Evolutionary conservation across 2,113 vertebrate genomes (phyloP).

Genomic region (Recurvirostra avosetta): DNA sequence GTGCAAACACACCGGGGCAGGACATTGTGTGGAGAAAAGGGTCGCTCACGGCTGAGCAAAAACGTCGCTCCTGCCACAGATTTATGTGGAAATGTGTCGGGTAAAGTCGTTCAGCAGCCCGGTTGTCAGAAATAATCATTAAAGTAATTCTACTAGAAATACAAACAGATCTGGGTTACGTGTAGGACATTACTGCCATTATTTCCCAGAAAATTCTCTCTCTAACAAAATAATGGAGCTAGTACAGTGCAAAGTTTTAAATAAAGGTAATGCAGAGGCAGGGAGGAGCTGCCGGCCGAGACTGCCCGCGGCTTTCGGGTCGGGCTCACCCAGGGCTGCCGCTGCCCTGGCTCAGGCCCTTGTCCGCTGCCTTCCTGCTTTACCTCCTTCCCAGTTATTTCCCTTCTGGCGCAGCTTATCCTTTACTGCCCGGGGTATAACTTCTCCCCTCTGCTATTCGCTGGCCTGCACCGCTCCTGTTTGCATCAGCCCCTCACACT

Average conservation of each 20-base stretch:
- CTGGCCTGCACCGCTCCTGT: background rate
- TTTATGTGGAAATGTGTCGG: background rate
- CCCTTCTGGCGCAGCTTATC: background rate
- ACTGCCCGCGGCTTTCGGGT: rapidly evolving
- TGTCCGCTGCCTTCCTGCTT: background rate
- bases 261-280: rapidly evolving
- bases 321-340: rapidly evolving
- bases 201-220: background rate
- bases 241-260: rapidly evolving
- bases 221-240: background rate
- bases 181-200: rapidly evolving
- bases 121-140: background rate
- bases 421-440: background rate
- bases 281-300: rapidly evolving
- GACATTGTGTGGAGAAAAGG: background rate
- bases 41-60: background rate
- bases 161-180: rapidly evolving
- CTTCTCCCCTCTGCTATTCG: background rate
- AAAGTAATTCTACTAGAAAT: background rate
- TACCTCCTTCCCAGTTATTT: background rate
- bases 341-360: background rate
- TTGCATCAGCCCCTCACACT: background rate
- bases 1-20: rapidly evolving
- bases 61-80: background rate
- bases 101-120: background rate